phyloP scores from a whole-genome alignment of 2,113 vertebrate genomes.

The Melozone crissalis region DNA sequence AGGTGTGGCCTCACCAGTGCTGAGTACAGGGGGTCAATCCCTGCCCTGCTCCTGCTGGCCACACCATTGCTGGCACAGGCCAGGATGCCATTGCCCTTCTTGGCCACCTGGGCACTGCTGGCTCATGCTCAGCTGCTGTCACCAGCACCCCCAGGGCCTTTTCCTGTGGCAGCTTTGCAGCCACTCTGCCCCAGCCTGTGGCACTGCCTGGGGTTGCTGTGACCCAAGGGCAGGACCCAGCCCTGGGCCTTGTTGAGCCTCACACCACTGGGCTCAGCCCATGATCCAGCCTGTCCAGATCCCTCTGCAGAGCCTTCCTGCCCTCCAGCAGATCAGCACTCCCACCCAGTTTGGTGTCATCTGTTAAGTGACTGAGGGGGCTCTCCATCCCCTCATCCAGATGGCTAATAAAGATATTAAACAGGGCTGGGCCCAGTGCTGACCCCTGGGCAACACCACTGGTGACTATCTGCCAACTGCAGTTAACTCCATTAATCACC shows the following conservation, averaged over 20 bases:
- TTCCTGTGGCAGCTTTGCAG: neutral
- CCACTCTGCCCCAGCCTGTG: neutral
- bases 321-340: too few species aligned
- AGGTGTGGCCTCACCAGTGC: accelerated
- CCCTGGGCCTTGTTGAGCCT: neutral
- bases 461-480: neutral
- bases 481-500: neutral
- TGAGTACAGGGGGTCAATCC: accelerated
- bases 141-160: neutral
- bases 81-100: neutral
- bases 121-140: neutral
- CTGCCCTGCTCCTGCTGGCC: neutral
- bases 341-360: accelerated
- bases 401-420: neutral
- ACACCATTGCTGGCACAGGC: accelerated
- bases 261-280: neutral
- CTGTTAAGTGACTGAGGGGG: accelerated
- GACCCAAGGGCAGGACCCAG: neutral
- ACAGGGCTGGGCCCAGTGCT: neutral
- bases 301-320: neutral
- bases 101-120: neutral
- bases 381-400: neutral
- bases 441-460: too few species aligned
- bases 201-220: neutral
- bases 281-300: neutral